Percentiles rank a stretch among this genome's conserved stretches.
Evolutionary conservation across 2,797 vertebrate species (phyloP).

Genomic region (Diplodus sargus): DNA sequence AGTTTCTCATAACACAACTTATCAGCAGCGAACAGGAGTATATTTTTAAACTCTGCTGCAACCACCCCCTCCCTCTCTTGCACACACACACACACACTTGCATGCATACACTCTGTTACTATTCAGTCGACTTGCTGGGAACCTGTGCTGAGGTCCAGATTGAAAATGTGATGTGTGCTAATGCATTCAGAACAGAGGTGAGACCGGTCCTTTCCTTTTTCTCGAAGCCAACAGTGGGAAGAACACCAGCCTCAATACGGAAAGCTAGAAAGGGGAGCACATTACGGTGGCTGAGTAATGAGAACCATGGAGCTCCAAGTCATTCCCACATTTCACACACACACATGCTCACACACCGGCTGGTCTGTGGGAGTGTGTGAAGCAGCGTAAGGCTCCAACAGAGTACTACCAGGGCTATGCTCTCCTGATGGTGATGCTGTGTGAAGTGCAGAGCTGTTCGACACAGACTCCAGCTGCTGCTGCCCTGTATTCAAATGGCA

Average conservation of each 20-base stretch:
- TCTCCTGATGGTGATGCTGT: constrained; percentile 77
- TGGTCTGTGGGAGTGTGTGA: constrained; percentile 70
- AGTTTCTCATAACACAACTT: constrained; percentile 72
- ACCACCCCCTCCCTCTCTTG: constrained; percentile 13
- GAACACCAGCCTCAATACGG: constrained; percentile 69
- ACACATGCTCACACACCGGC: constrained; percentile 26
- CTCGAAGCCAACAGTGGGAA: constrained; percentile 74
- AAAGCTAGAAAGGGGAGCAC: constrained; percentile 64
- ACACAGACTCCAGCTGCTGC: constrained; percentile 77
- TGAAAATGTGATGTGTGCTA: constrained; percentile 79
- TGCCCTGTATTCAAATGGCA: constrained; percentile 77
- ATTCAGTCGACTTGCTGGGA: constrained; percentile 68
- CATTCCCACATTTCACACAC: constrained; percentile 57
- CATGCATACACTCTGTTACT: constrained; percentile 64
- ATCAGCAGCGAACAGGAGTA: constrained; percentile 68
- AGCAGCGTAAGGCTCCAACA: constrained; percentile 70
- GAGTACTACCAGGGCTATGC: constrained; percentile 64
- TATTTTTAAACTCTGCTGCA: constrained; percentile 69
- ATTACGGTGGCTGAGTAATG: constrained; percentile 78
- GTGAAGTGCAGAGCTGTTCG: constrained; percentile 79
- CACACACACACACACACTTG: constrained; percentile 40
- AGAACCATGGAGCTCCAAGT: constrained; percentile 73
- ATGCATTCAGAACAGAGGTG: constrained; percentile 81
- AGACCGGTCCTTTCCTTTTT: constrained; percentile 68
- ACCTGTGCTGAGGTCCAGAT: constrained; percentile 73